phyloP scores from a whole-genome alignment of 1,140 invertebrate species.

The Bacillus rossius region DNA sequence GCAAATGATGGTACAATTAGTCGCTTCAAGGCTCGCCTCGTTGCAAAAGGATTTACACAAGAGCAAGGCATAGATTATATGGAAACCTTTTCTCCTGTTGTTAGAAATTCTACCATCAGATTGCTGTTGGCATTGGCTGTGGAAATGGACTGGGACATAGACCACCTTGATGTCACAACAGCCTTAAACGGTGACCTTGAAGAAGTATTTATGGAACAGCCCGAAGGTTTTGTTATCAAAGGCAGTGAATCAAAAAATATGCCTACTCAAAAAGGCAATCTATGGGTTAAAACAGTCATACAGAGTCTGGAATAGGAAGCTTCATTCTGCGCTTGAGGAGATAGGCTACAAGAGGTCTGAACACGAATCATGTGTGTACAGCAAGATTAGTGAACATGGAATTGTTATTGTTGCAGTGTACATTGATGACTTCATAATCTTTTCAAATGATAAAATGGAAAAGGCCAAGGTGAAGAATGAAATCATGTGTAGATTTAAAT shows the following conservation, averaged over 20 bases:
- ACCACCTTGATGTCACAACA: conserved; percentile 16
- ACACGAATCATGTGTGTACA: conserved; percentile 35
- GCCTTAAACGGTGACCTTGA: too few relatives aligned
- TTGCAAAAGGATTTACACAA: conserved; percentile 38
- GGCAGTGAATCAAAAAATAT: conserved; percentile 11
- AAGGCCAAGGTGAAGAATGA: conserved; percentile 19
- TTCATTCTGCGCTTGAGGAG: conserved; percentile 12
- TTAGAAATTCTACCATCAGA: conserved; percentile 20
- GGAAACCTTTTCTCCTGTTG: conserved; percentile 36
- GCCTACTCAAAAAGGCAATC: conserved; percentile 17
- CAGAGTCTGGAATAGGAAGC: conserved; percentile 15
- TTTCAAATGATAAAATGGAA: conserved; percentile 24
- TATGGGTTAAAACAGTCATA: conserved; percentile 18
- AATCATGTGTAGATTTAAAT: conserved; percentile 21
- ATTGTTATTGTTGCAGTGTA: conserved; percentile 32
- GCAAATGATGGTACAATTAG: conserved; percentile 26
- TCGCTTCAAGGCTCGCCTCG: conserved; percentile 33
- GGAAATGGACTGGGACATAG: conserved; percentile 20
- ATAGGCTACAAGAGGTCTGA: conserved; percentile 25
- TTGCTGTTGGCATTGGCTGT: conserved; percentile 27
- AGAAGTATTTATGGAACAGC: not conserved
- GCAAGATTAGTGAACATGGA: conserved; percentile 15
- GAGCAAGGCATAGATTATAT: conserved; percentile 35
- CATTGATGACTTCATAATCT: conserved; percentile 38
- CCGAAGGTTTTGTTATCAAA: not conserved